Base-by-base conservation (phyloP, 2,888 invertebrate species). In the Nudaria mundana region DNA sequence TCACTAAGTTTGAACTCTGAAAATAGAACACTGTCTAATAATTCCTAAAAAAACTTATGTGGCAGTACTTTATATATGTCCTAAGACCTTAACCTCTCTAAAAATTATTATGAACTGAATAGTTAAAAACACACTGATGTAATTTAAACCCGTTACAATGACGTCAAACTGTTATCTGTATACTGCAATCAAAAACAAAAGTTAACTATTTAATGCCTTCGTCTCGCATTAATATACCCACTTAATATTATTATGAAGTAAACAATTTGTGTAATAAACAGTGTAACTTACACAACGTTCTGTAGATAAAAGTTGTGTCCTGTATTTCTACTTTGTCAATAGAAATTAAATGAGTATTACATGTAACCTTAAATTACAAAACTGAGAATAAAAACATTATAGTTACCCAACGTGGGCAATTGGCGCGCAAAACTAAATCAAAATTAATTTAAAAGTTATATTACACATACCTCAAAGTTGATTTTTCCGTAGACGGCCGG, bases 151-250 rank as follows among this genome's bases (percentile, higher is more conserved):
- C 62, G 52, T 61, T 63, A 54, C 62, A 50, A 48, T 82, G 82
- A 84, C 83, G 81, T 67, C 58, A 60, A 39, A 55, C 55, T 70
- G 76, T 72, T 81, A 71, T 65, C 45, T 43, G 54, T 67, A 71
- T 79, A 80, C 66, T 72, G 83, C 75, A 83, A 84, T 81, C 63
- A 65, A 57, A 76, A 81, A 79, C 75, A 83, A 68, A 63, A 69
- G 63, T 79, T 81, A 59, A 65, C 60, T 26, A 20, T 55, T 39
- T 49, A 49, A 40, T 56, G 46, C 39, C 36, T 23, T 36, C 32
- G 34, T 51, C 48, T 63, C 50, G 46, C 46, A 52, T 56, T 62
- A n/a, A n/a, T n/a, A n/a, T n/a, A n/a, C n/a, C n/a, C n/a, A n/a
- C n/a, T n/a, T n/a, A n/a, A n/a, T n/a, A n/a, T n/a, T n/a, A n/a